Conservation (phyloP, 2,113 vertebrate genomes). For the Sakesphorus luctuosus region DNA sequence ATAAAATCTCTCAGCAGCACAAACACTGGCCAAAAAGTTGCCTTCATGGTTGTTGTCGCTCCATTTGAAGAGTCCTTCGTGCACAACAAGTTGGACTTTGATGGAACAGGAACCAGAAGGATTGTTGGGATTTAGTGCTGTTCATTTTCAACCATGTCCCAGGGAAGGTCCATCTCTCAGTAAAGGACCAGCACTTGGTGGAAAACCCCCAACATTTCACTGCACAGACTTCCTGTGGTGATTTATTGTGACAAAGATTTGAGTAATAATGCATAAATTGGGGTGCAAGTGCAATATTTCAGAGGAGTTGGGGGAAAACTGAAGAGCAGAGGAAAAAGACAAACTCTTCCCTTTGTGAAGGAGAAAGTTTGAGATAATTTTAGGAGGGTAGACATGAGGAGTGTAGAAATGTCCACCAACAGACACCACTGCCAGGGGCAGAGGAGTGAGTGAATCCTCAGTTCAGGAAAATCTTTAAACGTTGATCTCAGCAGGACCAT, state of each 20-base stretch:
- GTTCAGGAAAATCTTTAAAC: not conserved
- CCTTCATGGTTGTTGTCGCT: not conserved
- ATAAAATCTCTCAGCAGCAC: not conserved
- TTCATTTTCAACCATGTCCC: not conserved
- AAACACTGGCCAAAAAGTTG: not conserved
- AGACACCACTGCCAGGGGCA: not conserved
- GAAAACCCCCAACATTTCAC: not conserved
- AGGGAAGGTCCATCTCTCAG: not conserved
- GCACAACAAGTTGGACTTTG: not conserved
- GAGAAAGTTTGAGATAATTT: not conserved
- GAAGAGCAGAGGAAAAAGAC: not conserved
- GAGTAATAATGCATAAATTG: not conserved
- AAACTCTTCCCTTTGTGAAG: not conserved
- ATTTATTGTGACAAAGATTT: not conserved
- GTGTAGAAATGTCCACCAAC: not conserved
- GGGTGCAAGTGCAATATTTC: not conserved
- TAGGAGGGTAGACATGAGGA: fast-evolving
- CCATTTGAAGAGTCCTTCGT: not conserved
- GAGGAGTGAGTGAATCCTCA: not conserved
- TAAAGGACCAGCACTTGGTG: not conserved
- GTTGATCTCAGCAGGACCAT: not conserved
- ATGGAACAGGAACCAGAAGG: not conserved
- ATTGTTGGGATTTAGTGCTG: not conserved
- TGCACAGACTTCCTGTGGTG: not conserved
- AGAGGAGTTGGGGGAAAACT: not conserved